These are phyloP conservation scores for Panzeria rudis DNA, from an alignment of 2,888 invertebrate genomes.

Conservation along the genomic window DNA sequence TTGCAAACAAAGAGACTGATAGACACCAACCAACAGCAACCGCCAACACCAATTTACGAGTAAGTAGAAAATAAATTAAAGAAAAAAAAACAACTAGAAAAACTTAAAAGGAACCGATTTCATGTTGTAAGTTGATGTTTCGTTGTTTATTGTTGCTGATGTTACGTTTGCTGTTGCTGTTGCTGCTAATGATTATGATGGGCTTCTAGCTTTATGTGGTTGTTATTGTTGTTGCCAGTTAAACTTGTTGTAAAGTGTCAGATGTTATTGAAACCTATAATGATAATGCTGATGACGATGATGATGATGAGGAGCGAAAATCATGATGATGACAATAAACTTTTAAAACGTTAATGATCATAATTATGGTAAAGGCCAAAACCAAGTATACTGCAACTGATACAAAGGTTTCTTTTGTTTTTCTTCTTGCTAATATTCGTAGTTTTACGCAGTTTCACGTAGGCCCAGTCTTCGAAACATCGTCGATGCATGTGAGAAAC, in stretches of 20 bases:
- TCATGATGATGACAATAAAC: constrained; percentile 42
- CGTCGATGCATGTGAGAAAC: too few relatives aligned
- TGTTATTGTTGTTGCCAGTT: constrained; percentile 41
- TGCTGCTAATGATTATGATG: constrained; percentile 65
- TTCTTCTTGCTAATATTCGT: neutral
- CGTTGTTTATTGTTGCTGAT: constrained; percentile 44
- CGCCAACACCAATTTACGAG: constrained; percentile 59
- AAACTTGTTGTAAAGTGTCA: constrained; percentile 66
- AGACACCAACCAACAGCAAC: constrained; percentile 38
- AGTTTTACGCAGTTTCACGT: too few relatives aligned
- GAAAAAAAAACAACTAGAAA: neutral
- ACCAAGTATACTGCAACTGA: constrained; percentile 1
- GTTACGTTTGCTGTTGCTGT: constrained; percentile 36
- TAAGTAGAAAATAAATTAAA: constrained; percentile 30
- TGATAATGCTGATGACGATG: constrained; percentile 31
- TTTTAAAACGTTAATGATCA: constrained; percentile 14
- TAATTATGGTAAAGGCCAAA: constrained; percentile 28
- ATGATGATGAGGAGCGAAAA: constrained; percentile 26
- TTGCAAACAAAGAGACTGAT: constrained; percentile 19
- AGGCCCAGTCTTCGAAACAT: too few relatives aligned
- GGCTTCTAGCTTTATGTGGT: constrained; percentile 19
- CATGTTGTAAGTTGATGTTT: constrained; percentile 53
- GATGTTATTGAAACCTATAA: constrained; percentile 53
- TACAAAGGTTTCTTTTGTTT: neutral
- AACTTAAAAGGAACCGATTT: constrained; percentile 55